A percentile compares a stretch with the other conserved stretches of the same genome.
These are phyloP conservation scores for Aleiodes alternator DNA, from an alignment of 2,888 invertebrate species.

Conservation along the genomic window DNA sequence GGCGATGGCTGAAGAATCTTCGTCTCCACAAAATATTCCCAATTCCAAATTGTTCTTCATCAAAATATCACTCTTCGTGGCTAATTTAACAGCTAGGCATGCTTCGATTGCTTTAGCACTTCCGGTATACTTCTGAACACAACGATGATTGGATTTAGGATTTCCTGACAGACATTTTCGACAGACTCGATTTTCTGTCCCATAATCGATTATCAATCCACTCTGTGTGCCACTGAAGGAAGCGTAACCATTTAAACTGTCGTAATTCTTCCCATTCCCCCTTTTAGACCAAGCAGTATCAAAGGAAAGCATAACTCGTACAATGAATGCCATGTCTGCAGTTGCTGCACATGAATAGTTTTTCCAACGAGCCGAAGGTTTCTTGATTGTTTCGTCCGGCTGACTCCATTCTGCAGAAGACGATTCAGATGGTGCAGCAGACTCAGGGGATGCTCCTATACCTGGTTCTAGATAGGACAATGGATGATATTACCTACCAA, in stretches of 20 bases:
- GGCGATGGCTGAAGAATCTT: slow-evolving; percentile 58
- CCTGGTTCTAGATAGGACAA: no score
- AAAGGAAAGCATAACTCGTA: not conserved
- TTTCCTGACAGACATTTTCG: slow-evolving; percentile 9
- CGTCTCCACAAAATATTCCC: slow-evolving; percentile 52
- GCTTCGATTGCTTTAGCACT: slow-evolving; percentile 63
- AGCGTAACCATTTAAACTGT: slow-evolving; percentile 7
- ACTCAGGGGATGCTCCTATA: no score
- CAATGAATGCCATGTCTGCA: no score
- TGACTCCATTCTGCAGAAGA: no score
- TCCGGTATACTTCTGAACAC: slow-evolving; percentile 47
- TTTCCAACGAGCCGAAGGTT: no score
- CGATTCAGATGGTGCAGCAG: no score
- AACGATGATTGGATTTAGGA: slow-evolving; percentile 2
- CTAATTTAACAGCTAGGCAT: slow-evolving; percentile 52
- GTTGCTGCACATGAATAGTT: no score
- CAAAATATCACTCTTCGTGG: slow-evolving; percentile 50
- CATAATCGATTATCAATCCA: slow-evolving; percentile 24
- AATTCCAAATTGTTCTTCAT: slow-evolving; percentile 40
- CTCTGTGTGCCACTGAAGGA: slow-evolving; percentile 1
- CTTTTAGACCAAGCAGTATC: slow-evolving; percentile 1
- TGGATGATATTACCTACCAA: no score
- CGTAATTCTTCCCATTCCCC: not conserved
- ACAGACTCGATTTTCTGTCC: slow-evolving; percentile 11
- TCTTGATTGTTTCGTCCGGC: no score